Conservation (phyloP, 2,797 vertebrate species). For the Onychomys torridus region DNA sequence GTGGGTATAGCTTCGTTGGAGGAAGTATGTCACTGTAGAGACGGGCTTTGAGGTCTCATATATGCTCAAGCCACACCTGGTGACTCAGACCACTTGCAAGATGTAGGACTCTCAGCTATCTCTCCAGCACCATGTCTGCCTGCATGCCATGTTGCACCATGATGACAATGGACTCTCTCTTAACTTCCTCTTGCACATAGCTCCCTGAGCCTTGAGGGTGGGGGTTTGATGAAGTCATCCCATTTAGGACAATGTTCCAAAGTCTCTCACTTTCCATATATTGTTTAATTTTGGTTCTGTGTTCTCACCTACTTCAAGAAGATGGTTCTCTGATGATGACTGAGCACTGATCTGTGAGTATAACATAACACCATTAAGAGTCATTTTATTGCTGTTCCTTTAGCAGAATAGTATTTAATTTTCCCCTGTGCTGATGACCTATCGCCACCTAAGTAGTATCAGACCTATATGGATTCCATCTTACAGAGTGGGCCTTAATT, state of each 20-base stretch:
- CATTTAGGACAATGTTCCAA: neutral
- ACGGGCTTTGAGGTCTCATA: neutral
- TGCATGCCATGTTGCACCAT: too few relatives aligned
- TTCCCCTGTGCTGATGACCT: neutral
- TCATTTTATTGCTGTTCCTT: neutral
- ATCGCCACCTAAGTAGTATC: neutral
- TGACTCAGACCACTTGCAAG: too few relatives aligned
- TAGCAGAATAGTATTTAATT: neutral
- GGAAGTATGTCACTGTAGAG: neutral
- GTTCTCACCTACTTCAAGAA: neutral
- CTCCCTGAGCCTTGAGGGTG: neutral
- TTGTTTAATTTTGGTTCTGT: neutral
- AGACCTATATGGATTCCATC: neutral
- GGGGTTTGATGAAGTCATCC: neutral
- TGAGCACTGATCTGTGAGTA: neutral
- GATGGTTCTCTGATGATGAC: neutral
- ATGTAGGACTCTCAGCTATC: too few relatives aligned
- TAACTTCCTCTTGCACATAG: neutral
- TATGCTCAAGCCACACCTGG: too few relatives aligned
- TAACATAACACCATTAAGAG: neutral
- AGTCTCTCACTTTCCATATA: neutral
- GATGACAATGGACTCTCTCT: neutral
- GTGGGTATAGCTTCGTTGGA: neutral
- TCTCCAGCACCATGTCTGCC: too few relatives aligned
- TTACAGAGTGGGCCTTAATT: neutral